Base-by-base conservation (phyloP, 2,113 vertebrate species). In the Rallus limicola region DNA sequence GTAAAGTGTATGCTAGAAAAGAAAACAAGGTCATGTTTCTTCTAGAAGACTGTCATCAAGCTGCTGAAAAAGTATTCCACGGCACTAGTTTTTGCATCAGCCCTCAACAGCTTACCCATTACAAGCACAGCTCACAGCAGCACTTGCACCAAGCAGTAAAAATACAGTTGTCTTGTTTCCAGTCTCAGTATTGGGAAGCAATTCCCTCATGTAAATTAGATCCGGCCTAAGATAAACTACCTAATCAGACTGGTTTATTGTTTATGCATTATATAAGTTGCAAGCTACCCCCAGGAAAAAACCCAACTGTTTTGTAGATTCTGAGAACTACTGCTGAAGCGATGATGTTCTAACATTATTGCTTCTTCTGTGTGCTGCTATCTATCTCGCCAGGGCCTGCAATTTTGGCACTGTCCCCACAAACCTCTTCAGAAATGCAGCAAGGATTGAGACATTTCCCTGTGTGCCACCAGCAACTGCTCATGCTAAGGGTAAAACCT, bases 21-120 rank as follows among this genome's bases (percentile, higher is more conserved):
- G 87, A 93, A 97, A 97, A 94, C 71, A 95, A 86, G 52, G 79
- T 81, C 94, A 81, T 56, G 86, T 88, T 91, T 92, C 90, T 97
- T 63, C 70, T 80, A 69, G 28, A 68, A 80, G 64, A 56, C 40
- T 80, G 48, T 60, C 81, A 91, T 70, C 90, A 79, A 36, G 74
- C 53, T 93, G 87, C 71, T 81, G 80, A 95, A 88, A 86, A 85
- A 95, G 86, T 56, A 96, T 40, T 81, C 85, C 13, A 62, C 93
- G 68, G 82, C 85, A 84, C 82, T 88, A 65, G 62, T 48, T 65
- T 82, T 90, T 86, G 50, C 55, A 86, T 70, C 38, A 64, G 33
- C 46, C 65, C 88, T 97, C 75, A 75, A 65, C 1, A 82, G 42
- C 56, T 88, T 67, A 71, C 62, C 34, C 53, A 65, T 63, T 92